Conservation (phyloP, 2,797 vertebrate genomes). For the Notoglanidium macrostoma region DNA sequence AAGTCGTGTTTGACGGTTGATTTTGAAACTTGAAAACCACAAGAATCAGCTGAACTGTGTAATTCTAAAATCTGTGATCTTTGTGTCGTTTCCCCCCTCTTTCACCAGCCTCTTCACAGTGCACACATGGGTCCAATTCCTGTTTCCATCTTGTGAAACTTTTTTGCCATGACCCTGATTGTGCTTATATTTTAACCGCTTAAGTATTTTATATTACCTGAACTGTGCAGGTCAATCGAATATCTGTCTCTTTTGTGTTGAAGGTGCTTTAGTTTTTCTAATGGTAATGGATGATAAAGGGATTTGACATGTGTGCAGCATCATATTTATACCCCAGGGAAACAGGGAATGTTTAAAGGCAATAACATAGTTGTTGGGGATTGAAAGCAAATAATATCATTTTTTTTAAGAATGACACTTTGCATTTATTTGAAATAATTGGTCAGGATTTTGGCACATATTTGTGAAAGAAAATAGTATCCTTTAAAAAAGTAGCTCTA, state of each 20-base stretch:
- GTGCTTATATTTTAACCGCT: neutral
- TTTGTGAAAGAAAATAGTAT: neutral
- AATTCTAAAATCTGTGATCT: neutral
- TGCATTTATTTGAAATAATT: neutral
- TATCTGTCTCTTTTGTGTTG: neutral
- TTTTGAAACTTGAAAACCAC: conserved; percentile 7
- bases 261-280: neutral
- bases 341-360: neutral
- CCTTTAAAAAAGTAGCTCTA: neutral
- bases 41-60: neutral
- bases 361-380: neutral
- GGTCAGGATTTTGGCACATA: too few species aligned
- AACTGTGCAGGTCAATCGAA: neutral
- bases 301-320: neutral
- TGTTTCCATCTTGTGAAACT: neutral
- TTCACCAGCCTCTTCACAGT: neutral
- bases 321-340: neutral
- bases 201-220: neutral
- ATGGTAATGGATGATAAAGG: neutral
- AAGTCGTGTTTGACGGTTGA: neutral
- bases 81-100: neutral
- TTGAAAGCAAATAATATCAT: neutral
- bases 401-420: neutral
- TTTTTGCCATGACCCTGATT: neutral
- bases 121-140: neutral